Conservation (phyloP, 2,888 invertebrate species). For the Drosophila pseudotakahashii region DNA sequence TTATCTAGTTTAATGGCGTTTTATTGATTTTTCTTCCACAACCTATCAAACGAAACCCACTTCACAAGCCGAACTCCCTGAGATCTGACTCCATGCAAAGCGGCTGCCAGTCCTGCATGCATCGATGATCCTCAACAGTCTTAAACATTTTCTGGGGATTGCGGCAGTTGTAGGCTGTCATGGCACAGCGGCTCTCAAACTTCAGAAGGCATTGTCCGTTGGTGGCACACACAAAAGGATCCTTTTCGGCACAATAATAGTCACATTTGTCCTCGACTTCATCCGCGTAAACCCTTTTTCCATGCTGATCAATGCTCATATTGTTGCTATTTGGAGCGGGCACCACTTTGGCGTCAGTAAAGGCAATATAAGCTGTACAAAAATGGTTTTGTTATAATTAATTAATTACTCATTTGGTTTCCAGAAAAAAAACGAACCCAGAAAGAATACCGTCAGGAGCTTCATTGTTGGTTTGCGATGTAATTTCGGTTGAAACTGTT, state of each 20-base stretch:
- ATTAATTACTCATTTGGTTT: not conserved
- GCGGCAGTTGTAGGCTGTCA: slow-evolving; percentile 76
- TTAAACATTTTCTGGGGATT: slow-evolving; percentile 71
- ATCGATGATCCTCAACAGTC: slow-evolving; percentile 64
- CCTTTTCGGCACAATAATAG: slow-evolving; percentile 61
- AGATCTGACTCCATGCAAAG: slow-evolving; percentile 55
- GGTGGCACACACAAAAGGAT: slow-evolving; percentile 63
- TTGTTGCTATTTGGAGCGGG: slow-evolving; percentile 36
- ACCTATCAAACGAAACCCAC: slow-evolving; percentile 11
- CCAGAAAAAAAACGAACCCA: slow-evolving; percentile 50
- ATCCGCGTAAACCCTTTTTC: slow-evolving; percentile 43
- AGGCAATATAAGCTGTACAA: slow-evolving; percentile 32
- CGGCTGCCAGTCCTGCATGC: slow-evolving; percentile 53
- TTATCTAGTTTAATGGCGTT: not conserved
- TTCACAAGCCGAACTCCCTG: slow-evolving; percentile 51
- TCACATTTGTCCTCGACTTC: slow-evolving; percentile 61
- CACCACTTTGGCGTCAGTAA: slow-evolving; percentile 49
- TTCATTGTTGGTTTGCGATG: slow-evolving; percentile 49
- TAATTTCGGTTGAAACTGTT: slow-evolving; percentile 27
- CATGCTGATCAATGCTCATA: slow-evolving; percentile 57
- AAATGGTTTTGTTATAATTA: not conserved
- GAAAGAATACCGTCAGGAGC: slow-evolving; percentile 22
- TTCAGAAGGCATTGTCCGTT: slow-evolving; percentile 75
- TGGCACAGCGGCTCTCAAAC: slow-evolving; percentile 68
- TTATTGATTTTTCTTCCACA: slow-evolving; percentile 6